A percentile compares a stretch with the other conserved stretches of the same genome.
Evolutionary conservation across 1,140 invertebrate genomes (phyloP).

Genomic region (Cyphomyrmex costatus): DNA sequence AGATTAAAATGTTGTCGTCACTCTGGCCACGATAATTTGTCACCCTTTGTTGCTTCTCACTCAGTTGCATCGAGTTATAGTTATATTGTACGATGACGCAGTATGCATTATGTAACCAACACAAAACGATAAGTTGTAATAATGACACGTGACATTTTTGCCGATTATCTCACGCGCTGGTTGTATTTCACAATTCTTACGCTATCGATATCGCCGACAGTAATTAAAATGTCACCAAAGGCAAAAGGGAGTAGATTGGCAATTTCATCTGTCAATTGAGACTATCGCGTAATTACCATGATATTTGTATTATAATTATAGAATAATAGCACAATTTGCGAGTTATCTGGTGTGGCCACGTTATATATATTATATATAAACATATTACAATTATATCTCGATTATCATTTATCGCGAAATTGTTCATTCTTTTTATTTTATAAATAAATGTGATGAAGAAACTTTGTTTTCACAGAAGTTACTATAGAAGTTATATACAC

Average conservation of each 20-base stretch:
- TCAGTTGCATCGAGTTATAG: background rate
- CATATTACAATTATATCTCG: background rate
- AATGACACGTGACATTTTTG: constrained; percentile 3
- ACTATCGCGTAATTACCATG: background rate
- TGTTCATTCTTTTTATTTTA: background rate
- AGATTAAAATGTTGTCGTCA: constrained; percentile 58
- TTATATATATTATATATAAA: background rate
- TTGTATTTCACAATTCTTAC: constrained; percentile 8
- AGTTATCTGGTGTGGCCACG: background rate
- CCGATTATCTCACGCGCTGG: background rate
- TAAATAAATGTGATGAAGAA: background rate
- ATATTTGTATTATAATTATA: background rate
- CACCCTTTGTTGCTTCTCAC: constrained; percentile 26
- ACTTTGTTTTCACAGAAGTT: background rate
- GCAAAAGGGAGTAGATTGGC: background rate
- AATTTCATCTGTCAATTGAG: background rate
- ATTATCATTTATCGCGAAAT: background rate
- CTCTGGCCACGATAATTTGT: constrained; percentile 48
- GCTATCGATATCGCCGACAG: background rate
- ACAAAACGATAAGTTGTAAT: constrained; percentile 15
- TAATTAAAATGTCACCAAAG: constrained; percentile 3
- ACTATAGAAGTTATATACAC: too few species aligned
- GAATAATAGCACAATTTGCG: background rate
- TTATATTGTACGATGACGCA: background rate
- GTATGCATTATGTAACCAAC: constrained; percentile 5